phyloP scores from a whole-genome alignment of 1,140 invertebrate genomes.

The Cylas formicarius region DNA sequence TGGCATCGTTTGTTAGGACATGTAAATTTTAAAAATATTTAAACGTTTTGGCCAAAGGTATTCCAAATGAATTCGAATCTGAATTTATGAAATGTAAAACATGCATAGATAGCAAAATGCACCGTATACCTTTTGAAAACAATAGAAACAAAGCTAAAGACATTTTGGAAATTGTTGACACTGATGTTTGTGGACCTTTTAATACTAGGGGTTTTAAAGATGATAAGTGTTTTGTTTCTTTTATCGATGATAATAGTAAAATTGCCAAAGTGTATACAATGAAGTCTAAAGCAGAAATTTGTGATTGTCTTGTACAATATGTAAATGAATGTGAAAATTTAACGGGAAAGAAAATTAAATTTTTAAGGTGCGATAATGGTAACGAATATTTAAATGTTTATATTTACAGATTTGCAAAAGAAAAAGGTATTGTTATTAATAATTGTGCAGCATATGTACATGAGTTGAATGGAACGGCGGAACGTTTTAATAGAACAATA shows the following conservation, averaged over 20 bases:
- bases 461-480: constrained; percentile 37
- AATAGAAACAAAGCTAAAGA: constrained; percentile 17
- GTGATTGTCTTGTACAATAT: constrained; percentile 26
- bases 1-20: constrained; percentile 33
- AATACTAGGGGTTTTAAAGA: constrained; percentile 32
- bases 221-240: constrained; percentile 28
- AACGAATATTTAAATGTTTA: constrained; percentile 36
- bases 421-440: constrained; percentile 34
- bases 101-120: constrained; percentile 25
- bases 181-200: constrained; percentile 33
- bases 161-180: constrained; percentile 37
- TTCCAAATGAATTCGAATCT: constrained; percentile 23
- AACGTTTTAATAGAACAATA: constrained; percentile 38
- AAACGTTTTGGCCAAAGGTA: constrained; percentile 30
- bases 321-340: constrained; percentile 28
- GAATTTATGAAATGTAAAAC: constrained; percentile 26
- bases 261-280: constrained; percentile 36
- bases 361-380: constrained; percentile 41
- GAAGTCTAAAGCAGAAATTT: constrained; percentile 35
- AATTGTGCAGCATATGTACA: constrained; percentile 37
- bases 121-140: constrained; percentile 42
- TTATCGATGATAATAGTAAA: constrained; percentile 39
- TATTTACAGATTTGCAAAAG: constrained; percentile 16
- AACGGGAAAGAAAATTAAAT: constrained; percentile 34
- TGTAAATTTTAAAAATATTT: constrained; percentile 37